Evolutionary conservation across 2,888 invertebrate genomes (phyloP).

Genomic region (Choreutis nemorana): DNA sequence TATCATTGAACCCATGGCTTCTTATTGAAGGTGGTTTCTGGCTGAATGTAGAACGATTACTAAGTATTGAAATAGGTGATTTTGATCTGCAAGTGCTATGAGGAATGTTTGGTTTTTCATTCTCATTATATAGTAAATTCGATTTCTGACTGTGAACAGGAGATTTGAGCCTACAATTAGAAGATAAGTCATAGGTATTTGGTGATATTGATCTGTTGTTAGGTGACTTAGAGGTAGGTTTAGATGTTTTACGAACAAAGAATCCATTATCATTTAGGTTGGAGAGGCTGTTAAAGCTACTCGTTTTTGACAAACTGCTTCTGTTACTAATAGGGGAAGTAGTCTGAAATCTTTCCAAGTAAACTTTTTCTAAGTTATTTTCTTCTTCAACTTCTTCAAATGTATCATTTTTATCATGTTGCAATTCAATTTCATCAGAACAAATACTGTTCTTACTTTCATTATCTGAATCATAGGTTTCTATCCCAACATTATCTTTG

Average conservation of each 20-base stretch:
- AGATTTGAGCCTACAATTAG: too few relatives aligned
- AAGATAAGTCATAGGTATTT: conserved; percentile 3
- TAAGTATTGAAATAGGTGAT: conserved; percentile 28
- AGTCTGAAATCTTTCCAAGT: conserved; percentile 40
- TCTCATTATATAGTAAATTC: too few relatives aligned
- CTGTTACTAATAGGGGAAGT: conserved; percentile 26
- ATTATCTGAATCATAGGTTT: conserved; percentile 10
- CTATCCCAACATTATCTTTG: conserved; percentile 14
- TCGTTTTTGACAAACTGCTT: conserved; percentile 21
- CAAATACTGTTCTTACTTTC: conserved; percentile 14
- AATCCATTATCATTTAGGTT: conserved; percentile 20
- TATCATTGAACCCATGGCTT: conserved; percentile 20
- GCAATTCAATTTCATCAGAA: conserved; percentile 11
- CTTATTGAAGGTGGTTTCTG: conserved; percentile 27
- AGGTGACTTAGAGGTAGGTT: conserved; percentile 22
- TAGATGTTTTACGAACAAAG: conserved; percentile 32
- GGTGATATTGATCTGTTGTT: conserved; percentile 16
- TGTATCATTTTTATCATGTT: conserved; percentile 15
- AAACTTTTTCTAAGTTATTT: conserved; percentile 47
- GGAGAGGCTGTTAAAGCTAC: conserved; percentile 10
- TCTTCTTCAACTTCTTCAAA: conserved; percentile 30
- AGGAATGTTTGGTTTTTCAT: too few relatives aligned
- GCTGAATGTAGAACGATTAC: conserved; percentile 28
- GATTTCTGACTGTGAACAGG: too few relatives aligned
- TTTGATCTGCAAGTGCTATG: conserved; percentile 19